A percentile compares a stretch with the other conserved stretches of the same genome.
Conservation (phyloP, 2,113 vertebrate genomes). For the Stictonetta naevosa region DNA sequence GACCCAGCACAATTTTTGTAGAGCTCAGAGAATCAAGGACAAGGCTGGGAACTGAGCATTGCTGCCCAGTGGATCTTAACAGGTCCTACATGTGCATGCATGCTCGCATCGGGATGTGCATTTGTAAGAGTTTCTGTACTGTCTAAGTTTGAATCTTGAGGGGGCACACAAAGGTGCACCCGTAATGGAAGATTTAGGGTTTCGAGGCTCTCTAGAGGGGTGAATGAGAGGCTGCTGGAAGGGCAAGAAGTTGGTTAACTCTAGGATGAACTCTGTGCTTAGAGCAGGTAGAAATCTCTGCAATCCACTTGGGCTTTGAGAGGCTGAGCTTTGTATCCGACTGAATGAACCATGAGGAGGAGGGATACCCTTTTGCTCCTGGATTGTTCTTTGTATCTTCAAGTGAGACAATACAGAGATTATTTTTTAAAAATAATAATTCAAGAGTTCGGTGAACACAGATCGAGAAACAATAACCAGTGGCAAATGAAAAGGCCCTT, state of each 20-base stretch:
- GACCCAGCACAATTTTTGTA: not conserved
- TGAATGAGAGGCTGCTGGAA: not conserved
- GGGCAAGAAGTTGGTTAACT: not conserved
- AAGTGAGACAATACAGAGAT: not conserved
- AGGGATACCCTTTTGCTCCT: not conserved
- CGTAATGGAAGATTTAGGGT: not conserved
- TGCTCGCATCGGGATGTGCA: rapidly evolving
- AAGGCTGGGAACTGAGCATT: not conserved
- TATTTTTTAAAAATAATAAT: not conserved
- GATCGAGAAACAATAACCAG: not conserved
- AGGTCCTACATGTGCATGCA: rapidly evolving
- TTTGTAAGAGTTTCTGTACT: not conserved
- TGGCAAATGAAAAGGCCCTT: not conserved
- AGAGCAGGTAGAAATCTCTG: not conserved
- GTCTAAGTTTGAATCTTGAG: not conserved
- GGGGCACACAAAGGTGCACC: not conserved
- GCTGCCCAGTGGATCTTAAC: not conserved
- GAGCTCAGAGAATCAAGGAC: not conserved
- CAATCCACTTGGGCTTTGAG: not conserved
- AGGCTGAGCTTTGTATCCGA: not conserved
- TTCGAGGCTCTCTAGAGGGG: not conserved
- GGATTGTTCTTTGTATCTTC: not conserved
- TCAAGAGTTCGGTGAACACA: not conserved
- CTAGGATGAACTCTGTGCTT: not conserved
- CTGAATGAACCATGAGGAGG: not conserved